phyloP scores from a whole-genome alignment of 2,888 invertebrate species.

The Phytoseiulus persimilis region DNA sequence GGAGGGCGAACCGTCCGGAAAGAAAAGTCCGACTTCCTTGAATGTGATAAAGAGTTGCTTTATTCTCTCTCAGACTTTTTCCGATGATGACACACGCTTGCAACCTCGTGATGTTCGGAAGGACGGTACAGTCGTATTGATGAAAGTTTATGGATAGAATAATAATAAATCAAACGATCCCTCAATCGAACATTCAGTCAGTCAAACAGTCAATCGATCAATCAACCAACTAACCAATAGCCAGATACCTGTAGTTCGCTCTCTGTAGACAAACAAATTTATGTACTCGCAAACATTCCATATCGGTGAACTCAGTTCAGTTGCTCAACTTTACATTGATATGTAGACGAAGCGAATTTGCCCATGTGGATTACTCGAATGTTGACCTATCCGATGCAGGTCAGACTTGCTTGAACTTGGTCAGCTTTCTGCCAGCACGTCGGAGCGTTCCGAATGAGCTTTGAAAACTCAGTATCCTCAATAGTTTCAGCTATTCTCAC shows the following conservation, averaged over 20 bases:
- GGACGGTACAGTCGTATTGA: background rate
- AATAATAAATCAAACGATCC: background rate
- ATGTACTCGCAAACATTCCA: background rate
- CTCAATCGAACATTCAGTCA: too few relatives aligned
- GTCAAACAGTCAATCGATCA: background rate
- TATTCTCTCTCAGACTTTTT: background rate
- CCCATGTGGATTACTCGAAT: background rate
- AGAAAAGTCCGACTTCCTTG: background rate
- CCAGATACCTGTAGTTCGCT: background rate
- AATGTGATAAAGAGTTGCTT: background rate
- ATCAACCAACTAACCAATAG: background rate
- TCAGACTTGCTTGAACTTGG: background rate
- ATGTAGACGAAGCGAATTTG: background rate
- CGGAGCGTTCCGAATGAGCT: background rate
- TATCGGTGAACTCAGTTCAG: background rate
- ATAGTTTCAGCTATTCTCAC: background rate
- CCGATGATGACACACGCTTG: background rate
- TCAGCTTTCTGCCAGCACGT: background rate
- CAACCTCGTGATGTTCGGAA: background rate
- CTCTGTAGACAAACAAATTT: conserved; percentile 5
- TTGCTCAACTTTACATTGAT: background rate
- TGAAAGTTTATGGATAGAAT: background rate
- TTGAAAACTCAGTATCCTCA: background rate
- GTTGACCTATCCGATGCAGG: background rate
- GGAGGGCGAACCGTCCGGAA: background rate